A percentile compares a stretch with the other conserved stretches of the same genome.
Evolutionary conservation across 2,797 vertebrate genomes (phyloP).

Genomic region (Cyprinodon diabolis): DNA sequence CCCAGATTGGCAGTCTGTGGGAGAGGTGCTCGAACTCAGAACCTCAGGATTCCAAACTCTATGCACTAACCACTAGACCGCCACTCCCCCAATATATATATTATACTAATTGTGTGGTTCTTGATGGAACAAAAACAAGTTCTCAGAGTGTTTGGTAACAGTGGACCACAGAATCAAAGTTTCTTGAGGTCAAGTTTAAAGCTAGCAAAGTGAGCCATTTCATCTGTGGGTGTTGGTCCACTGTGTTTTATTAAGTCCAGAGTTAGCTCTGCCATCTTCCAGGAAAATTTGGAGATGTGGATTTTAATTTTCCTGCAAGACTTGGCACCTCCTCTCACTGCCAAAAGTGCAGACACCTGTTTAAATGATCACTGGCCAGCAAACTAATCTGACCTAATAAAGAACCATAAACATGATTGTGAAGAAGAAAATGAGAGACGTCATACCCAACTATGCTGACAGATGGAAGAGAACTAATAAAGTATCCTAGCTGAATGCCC

Average conservation of each 20-base stretch:
- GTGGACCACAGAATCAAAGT: background rate
- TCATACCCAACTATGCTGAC: background rate
- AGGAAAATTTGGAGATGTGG: background rate
- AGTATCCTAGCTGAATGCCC: background rate
- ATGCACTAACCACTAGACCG: too few species aligned
- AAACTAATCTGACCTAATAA: background rate
- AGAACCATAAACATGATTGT: background rate
- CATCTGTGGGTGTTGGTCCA: background rate
- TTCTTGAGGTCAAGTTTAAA: background rate
- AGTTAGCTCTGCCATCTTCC: too few species aligned
- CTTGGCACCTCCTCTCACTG: background rate
- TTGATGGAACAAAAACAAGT: background rate
- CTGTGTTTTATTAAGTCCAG: background rate
- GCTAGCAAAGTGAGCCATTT: background rate
- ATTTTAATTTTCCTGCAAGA: background rate
- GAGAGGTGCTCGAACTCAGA: too few species aligned
- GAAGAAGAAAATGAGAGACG: background rate
- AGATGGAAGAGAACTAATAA: background rate
- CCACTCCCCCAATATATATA: too few species aligned
- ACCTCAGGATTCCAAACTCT: too few species aligned
- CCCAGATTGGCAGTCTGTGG: too few species aligned
- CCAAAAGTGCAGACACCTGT: background rate
- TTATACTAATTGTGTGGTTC: background rate
- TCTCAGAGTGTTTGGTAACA: background rate
- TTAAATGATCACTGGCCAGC: background rate